Percentiles rank a stretch among this genome's conserved stretches.
phyloP scores from a whole-genome alignment of 2,888 invertebrate species.

The Muscina levida region DNA sequence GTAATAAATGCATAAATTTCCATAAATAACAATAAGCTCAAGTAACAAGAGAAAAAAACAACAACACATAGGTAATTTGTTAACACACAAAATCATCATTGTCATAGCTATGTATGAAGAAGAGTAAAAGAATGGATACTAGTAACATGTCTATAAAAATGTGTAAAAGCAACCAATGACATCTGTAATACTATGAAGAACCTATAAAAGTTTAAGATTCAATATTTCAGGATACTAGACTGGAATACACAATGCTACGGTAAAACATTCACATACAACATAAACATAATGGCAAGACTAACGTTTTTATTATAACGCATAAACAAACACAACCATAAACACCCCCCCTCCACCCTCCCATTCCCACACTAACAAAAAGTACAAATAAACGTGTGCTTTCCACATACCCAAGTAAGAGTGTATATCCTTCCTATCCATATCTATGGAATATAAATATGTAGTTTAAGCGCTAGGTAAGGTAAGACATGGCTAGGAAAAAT shows the following conservation, averaged over 20 bases:
- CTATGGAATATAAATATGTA: too few species aligned
- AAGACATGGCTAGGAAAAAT: too few species aligned
- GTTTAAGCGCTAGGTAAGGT: background rate
- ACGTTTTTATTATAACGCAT: too few species aligned
- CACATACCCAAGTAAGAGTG: too few species aligned
- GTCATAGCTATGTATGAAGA: background rate
- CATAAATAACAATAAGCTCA: background rate
- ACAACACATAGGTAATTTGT: background rate
- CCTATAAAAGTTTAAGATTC: slow-evolving; percentile 11
- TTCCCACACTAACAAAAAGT: too few species aligned
- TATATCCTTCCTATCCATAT: too few species aligned
- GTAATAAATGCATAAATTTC: slow-evolving; percentile 26
- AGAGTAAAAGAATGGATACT: background rate
- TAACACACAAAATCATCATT: slow-evolving; percentile 9
- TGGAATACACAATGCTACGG: background rate
- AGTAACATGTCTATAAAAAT: too few species aligned
- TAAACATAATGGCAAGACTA: slow-evolving; percentile 36
- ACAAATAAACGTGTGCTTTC: slow-evolving; percentile 22
- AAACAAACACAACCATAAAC: too few species aligned
- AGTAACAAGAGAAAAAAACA: background rate
- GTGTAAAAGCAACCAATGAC: too few species aligned
- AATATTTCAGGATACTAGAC: slow-evolving; percentile 9
- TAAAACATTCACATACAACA: slow-evolving; percentile 21
- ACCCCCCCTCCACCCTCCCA: too few species aligned
- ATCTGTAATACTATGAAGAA: too few species aligned